Conservation (phyloP, 2,113 vertebrate species). For the Felis chaus region DNA sequence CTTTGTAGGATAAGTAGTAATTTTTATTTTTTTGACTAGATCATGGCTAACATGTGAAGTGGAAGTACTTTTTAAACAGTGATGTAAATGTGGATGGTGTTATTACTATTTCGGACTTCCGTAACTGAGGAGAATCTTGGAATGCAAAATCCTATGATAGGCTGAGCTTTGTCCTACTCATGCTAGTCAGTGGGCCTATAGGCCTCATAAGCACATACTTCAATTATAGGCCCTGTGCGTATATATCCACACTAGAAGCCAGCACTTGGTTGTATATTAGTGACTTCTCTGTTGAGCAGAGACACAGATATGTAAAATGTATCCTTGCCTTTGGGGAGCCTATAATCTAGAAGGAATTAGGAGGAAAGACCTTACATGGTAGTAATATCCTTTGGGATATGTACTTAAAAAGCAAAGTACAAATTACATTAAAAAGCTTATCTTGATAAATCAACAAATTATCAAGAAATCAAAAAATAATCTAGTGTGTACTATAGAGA, state of each 20-base stretch:
- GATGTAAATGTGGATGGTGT: background rate
- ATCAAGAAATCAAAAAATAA: background rate
- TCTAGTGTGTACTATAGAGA: background rate
- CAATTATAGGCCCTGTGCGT: background rate
- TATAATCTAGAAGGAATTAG: background rate
- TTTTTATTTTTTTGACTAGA: background rate
- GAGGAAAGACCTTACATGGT: background rate
- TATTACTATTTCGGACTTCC: background rate
- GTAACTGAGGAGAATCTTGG: background rate
- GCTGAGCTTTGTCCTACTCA: background rate
- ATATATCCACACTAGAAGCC: background rate
- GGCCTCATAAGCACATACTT: background rate
- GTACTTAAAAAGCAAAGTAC: background rate
- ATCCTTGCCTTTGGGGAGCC: background rate
- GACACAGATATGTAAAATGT: background rate
- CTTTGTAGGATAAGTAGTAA: background rate
- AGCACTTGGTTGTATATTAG: background rate
- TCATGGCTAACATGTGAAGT: background rate
- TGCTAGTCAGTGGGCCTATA: background rate
- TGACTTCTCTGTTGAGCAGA: background rate
- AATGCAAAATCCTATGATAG: background rate
- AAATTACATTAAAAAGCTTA: background rate
- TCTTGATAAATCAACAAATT: background rate
- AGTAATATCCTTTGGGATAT: background rate
- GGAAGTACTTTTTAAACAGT: background rate